Percentiles rank a stretch among this genome's conserved stretches.
Conservation (phyloP, 2,888 invertebrate species). For the Diplazon laetatorius region DNA sequence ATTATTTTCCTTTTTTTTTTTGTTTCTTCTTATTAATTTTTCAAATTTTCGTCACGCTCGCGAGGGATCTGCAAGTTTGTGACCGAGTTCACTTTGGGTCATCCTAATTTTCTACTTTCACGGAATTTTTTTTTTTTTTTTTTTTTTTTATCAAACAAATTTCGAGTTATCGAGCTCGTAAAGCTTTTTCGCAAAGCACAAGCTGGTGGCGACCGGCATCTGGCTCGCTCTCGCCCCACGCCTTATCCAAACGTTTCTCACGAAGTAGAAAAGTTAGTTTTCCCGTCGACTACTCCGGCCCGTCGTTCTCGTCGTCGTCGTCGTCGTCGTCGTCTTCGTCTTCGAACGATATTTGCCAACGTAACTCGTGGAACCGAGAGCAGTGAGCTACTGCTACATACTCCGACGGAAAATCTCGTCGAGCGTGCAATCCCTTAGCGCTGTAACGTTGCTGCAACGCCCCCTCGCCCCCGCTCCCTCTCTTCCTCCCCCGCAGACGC, state of each 20-base stretch:
- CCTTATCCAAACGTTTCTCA: conserved; percentile 56
- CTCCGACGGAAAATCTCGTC: background rate
- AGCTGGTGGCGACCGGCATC: conserved; percentile 41
- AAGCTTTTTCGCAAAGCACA: conserved; percentile 59
- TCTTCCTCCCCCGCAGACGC: conserved; percentile 17
- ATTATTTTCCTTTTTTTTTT: background rate
- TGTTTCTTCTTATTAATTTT: background rate
- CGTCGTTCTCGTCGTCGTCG: conserved; percentile 57
- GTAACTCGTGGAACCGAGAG: conserved; percentile 35
- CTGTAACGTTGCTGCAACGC: conserved; percentile 1
- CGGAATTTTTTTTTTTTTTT: too few relatives aligned
- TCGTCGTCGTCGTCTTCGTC: conserved; percentile 59
- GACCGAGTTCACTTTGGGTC: conserved; percentile 13
- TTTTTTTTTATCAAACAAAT: conserved; percentile 54
- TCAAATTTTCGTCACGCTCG: too few relatives aligned
- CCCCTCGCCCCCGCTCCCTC: too few relatives aligned
- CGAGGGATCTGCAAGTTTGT: too few relatives aligned
- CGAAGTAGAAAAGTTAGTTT: conserved; percentile 67
- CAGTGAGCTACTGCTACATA: conserved; percentile 10
- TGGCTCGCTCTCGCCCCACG: conserved; percentile 33
- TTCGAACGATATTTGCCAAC: conserved; percentile 69
- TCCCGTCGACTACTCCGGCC: conserved; percentile 57
- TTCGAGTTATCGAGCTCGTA: conserved; percentile 63
- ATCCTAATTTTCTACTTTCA: conserved; percentile 56
- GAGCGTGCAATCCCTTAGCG: conserved; percentile 10